Conservation (phyloP, 2,797 vertebrate genomes). For the Brachyrhaphis roseni region DNA sequence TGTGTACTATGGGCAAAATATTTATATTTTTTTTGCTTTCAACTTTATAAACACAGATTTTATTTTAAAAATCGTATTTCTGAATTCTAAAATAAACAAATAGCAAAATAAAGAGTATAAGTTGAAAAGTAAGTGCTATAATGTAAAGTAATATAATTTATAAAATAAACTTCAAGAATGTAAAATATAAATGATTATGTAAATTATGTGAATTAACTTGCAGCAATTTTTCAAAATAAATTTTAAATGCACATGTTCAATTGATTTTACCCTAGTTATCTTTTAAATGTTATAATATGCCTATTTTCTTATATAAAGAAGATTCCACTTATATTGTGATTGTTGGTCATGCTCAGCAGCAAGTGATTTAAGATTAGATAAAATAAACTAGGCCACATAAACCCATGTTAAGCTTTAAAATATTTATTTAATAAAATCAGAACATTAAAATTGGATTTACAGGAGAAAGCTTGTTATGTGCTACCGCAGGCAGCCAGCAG, state of each 20-base stretch:
- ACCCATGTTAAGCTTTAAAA: background rate
- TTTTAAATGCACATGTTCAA: background rate
- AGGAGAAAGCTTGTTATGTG: background rate
- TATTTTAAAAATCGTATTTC: background rate
- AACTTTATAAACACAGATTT: background rate
- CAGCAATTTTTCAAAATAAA: background rate
- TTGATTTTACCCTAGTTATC: background rate
- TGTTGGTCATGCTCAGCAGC: background rate
- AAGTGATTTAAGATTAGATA: background rate
- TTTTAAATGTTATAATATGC: background rate
- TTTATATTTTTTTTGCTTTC: background rate
- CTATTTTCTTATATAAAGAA: background rate
- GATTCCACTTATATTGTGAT: background rate
- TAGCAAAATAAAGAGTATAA: background rate
- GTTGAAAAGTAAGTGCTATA: background rate
- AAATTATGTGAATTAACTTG: background rate
- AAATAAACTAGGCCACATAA: background rate
- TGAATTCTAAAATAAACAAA: background rate
- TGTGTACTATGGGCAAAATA: background rate
- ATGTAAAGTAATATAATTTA: background rate
- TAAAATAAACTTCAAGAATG: background rate
- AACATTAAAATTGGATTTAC: background rate
- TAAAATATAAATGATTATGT: background rate
- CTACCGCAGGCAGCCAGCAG: conserved; percentile 15
- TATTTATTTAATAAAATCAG: background rate